phyloP scores from a whole-genome alignment of 2,113 vertebrate species.

The Brachyistius frenatus region DNA sequence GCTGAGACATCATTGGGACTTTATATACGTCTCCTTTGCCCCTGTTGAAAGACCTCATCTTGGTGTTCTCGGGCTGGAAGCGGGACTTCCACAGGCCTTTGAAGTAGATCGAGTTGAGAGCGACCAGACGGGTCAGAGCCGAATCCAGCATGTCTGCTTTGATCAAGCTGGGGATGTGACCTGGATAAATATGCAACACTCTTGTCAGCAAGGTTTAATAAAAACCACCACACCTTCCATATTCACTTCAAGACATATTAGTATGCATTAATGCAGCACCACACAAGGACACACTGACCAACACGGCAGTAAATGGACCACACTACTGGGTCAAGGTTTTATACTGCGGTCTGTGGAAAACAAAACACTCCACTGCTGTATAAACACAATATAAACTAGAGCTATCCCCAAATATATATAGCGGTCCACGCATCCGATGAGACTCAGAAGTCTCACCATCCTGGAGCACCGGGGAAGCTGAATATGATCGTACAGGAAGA shows the following conservation, averaged over 20 bases:
- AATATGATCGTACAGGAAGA: too few species aligned
- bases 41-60: conserved; percentile 87
- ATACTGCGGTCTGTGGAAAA: background rate
- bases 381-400: too few species aligned
- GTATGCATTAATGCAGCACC: background rate
- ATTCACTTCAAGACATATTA: conserved; percentile 17
- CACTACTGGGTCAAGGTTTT: too few species aligned
- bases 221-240: background rate
- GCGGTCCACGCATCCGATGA: too few species aligned
- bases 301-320: background rate
- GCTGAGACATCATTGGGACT: conserved; percentile 95
- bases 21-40: conserved; percentile 88
- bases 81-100: conserved; percentile 96
- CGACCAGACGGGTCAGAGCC: conserved; percentile 87
- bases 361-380: too few species aligned
- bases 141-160: conserved; percentile 87
- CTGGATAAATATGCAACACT: conserved; percentile 77
- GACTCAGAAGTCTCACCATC: too few species aligned
- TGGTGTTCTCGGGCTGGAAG: conserved; percentile 92
- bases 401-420: too few species aligned
- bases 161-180: conserved; percentile 91
- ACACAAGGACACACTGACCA: background rate
- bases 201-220: conserved; percentile 7
- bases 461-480: too few species aligned
- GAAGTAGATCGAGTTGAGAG: conserved; percentile 93